Conservation (phyloP, 2,113 vertebrate species). For the Gobiocypris rarus region DNA sequence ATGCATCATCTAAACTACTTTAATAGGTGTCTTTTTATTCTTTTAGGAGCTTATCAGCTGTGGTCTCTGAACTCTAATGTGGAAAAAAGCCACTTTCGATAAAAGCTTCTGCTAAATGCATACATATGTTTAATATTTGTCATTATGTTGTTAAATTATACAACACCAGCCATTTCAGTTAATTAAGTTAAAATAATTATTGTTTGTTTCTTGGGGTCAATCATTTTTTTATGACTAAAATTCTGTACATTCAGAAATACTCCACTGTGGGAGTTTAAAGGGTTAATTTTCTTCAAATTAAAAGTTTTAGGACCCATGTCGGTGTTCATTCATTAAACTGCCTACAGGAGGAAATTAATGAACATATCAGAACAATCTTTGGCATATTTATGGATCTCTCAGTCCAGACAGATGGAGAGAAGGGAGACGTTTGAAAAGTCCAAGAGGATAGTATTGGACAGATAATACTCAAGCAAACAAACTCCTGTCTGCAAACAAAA, state of each 20-base stretch:
- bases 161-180: neutral
- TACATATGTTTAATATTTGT: neutral
- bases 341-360: conserved; percentile 29
- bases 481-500: conserved; percentile 39
- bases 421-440: neutral
- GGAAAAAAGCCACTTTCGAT: neutral
- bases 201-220: conserved; percentile 33
- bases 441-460: conserved; percentile 26
- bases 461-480: too few relatives aligned
- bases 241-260: conserved; percentile 17
- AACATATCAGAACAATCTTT: conserved; percentile 20
- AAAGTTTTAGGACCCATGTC: conserved; percentile 25
- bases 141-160: neutral
- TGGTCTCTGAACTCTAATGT: neutral
- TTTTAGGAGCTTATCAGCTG: neutral
- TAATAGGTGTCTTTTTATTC: neutral
- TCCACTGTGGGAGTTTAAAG: conserved; percentile 14
- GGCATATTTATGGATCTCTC: neutral
- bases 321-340: conserved; percentile 17
- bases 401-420: neutral
- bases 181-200: conserved; percentile 33
- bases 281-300: conserved; percentile 14
- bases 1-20: neutral
- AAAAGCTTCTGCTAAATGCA: neutral
- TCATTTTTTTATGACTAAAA: conserved; percentile 42